Conservation (phyloP, 2,888 invertebrate genomes). For the Hypselothyrea guttata region DNA sequence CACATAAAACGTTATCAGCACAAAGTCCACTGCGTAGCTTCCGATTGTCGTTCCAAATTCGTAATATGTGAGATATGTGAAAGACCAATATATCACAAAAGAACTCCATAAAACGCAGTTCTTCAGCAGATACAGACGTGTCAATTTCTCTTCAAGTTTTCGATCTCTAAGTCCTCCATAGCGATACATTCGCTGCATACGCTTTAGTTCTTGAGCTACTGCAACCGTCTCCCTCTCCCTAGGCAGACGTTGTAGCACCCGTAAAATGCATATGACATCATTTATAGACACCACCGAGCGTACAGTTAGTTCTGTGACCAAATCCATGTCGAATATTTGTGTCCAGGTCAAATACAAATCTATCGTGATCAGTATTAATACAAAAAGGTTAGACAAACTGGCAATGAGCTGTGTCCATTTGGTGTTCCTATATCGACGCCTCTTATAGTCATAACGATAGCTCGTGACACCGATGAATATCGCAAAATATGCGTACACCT, state of each 20-base stretch:
- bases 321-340: not conserved
- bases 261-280: constrained; percentile 18
- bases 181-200: constrained; percentile 18
- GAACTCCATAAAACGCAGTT: constrained; percentile 21
- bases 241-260: constrained; percentile 20
- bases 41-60: fast-evolving
- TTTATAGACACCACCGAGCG: too few species aligned
- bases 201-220: constrained; percentile 4
- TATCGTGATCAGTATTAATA: fast-evolving
- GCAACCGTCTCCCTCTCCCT: constrained; percentile 19
- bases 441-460: constrained; percentile 44
- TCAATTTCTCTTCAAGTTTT: not conserved
- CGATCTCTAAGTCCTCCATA: not conserved
- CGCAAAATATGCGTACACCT: constrained; percentile 23
- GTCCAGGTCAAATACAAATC: constrained; percentile 3
- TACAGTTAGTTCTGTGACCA: not conserved
- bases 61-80: not conserved
- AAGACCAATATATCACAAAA: not conserved
- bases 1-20: not conserved
- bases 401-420: constrained; percentile 33
- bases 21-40: fast-evolving
- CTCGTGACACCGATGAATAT: constrained; percentile 41
- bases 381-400: constrained; percentile 19
- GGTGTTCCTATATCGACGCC: constrained; percentile 3
- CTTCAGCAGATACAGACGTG: constrained; percentile 23